These are phyloP conservation scores for Neosalanx taihuensis DNA, from an alignment of 2,797 vertebrate species.

Conservation along the genomic window DNA sequence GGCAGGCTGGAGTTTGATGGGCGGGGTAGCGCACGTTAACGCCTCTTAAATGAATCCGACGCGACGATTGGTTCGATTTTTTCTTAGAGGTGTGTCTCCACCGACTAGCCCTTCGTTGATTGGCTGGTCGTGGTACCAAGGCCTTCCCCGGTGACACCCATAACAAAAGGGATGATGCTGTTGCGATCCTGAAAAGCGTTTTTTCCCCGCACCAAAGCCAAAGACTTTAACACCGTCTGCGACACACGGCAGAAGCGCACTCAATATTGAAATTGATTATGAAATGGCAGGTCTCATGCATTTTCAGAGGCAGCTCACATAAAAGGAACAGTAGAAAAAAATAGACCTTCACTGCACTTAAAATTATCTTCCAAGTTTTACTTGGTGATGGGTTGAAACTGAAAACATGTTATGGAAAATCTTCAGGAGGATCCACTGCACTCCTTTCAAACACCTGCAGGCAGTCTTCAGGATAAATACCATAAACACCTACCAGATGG, in stretches of 20 bases:
- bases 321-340: too few relatives aligned
- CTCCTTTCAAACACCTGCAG: too few relatives aligned
- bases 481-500: too few relatives aligned
- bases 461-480: too few relatives aligned
- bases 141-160: conserved; percentile 64
- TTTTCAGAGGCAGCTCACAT: background rate
- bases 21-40: conserved; percentile 34
- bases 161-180: conserved; percentile 74
- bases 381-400: too few relatives aligned
- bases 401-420: too few relatives aligned
- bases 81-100: conserved; percentile 42
- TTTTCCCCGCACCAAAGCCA: conserved; percentile 47
- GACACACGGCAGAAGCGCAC: too few relatives aligned
- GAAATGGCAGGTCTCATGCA: background rate
- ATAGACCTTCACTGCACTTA: too few relatives aligned
- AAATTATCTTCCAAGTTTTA: too few relatives aligned
- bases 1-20: conserved; percentile 54
- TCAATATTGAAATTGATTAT: background rate
- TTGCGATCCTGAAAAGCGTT: conserved; percentile 73
- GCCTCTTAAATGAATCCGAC: conserved; percentile 34
- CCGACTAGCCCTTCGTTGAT: conserved; percentile 53
- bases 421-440: too few relatives aligned
- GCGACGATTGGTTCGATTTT: conserved; percentile 54
- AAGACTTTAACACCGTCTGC: conserved; percentile 35
- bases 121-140: conserved; percentile 67